phyloP scores from a whole-genome alignment of 2,888 invertebrate genomes.

The Cataglyphis albicans region DNA sequence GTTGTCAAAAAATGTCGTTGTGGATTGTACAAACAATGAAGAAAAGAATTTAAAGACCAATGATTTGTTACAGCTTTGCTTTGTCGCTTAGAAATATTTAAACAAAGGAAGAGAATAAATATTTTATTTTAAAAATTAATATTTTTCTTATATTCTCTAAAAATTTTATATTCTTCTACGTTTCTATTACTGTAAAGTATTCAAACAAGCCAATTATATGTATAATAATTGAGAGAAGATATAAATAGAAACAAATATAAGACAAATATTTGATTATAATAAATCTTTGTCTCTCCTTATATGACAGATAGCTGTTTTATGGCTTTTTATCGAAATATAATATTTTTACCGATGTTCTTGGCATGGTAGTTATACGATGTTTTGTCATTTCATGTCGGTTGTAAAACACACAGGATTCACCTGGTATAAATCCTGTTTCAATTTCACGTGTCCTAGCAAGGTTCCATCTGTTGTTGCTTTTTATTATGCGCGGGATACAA shows the following conservation, averaged over 20 bases:
- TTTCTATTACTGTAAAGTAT: not conserved
- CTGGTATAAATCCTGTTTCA: conserved; percentile 34
- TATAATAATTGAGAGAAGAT: not conserved
- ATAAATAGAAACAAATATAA: not conserved
- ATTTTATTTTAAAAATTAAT: not conserved
- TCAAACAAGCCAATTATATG: not conserved
- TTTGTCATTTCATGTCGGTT: conserved; percentile 24
- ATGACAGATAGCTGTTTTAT: not conserved
- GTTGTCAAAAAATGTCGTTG: not conserved
- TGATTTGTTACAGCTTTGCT: not conserved
- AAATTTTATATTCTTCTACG: not conserved
- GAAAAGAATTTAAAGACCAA: not conserved
- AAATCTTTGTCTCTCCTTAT: not conserved
- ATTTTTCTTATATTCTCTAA: not conserved
- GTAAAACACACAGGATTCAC: conserved; percentile 40
- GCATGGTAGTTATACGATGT: not conserved
- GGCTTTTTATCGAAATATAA: conserved; percentile 1
- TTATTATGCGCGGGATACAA: conserved; percentile 45
- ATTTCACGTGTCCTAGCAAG: conserved; percentile 34
- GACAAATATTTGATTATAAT: not conserved
- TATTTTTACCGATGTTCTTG: conserved; percentile 1
- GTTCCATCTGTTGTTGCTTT: conserved; percentile 31
- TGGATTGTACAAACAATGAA: not conserved
- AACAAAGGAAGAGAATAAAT: not conserved
- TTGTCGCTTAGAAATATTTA: not conserved